These are phyloP conservation scores for Ammodytes dubius DNA, from an alignment of 2,113 vertebrate species.

Conservation along the genomic window DNA sequence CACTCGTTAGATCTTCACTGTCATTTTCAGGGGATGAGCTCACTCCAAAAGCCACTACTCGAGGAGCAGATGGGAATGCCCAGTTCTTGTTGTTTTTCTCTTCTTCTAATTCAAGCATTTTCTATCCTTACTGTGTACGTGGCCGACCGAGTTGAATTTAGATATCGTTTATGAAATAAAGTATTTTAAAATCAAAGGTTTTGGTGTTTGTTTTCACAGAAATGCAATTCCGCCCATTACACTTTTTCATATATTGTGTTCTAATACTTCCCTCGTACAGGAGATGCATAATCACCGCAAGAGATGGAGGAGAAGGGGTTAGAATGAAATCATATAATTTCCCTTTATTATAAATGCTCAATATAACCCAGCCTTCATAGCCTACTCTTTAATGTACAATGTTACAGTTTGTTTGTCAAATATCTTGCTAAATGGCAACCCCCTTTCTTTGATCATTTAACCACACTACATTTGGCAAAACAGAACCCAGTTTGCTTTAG, in stretches of 20 bases:
- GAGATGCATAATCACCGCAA: neutral
- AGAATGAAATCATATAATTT: too few relatives aligned
- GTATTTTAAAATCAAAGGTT: slow-evolving; percentile 79
- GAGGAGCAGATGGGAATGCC: slow-evolving; percentile 57
- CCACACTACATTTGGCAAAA: neutral
- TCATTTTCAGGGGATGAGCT: slow-evolving; percentile 10
- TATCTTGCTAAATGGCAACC: too few relatives aligned
- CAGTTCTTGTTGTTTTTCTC: slow-evolving; percentile 68
- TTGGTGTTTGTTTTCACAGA: neutral
- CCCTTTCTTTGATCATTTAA: neutral
- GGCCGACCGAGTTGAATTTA: slow-evolving; percentile 72
- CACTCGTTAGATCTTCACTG: slow-evolving; percentile 3
- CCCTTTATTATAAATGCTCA: too few relatives aligned
- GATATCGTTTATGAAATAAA: slow-evolving; percentile 85
- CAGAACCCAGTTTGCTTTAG: neutral
- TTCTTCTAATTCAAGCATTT: slow-evolving; percentile 74
- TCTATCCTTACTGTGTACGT: slow-evolving; percentile 79
- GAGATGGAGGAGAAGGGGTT: neutral
- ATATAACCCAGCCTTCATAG: too few relatives aligned
- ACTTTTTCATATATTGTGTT: neutral
- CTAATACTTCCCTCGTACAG: neutral
- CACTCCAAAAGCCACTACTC: slow-evolving; percentile 34
- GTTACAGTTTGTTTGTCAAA: too few relatives aligned
- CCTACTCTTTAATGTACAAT: too few relatives aligned
- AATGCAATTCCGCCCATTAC: neutral